These are phyloP conservation scores for Rhagonycha lutea DNA, from an alignment of 2,888 invertebrate genomes.

Conservation along the genomic window DNA sequence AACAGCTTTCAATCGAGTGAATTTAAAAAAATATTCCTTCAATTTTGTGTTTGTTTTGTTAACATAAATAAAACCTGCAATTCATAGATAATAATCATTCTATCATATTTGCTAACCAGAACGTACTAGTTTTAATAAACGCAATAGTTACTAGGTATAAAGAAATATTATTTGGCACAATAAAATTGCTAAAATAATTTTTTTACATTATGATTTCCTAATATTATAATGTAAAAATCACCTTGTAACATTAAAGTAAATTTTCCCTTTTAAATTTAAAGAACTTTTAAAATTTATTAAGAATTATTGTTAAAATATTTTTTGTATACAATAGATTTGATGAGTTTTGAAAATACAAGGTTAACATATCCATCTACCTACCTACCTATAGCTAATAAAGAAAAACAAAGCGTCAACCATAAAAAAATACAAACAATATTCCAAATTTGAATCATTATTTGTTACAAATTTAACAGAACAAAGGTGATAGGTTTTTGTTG, in stretches of 20 bases:
- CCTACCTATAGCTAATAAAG: background rate
- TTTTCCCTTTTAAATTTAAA: background rate
- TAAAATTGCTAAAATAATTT: background rate
- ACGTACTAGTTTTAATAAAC: background rate
- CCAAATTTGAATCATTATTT: background rate
- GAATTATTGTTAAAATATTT: background rate
- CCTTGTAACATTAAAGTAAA: background rate
- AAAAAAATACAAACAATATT: background rate
- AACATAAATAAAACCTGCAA: background rate
- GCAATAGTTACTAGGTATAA: background rate
- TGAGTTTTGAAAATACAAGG: background rate
- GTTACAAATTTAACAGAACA: background rate
- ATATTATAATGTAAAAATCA: background rate
- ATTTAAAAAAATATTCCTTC: no score
- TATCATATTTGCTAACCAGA: background rate
- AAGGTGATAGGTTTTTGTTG: background rate
- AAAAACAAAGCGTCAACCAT: background rate
- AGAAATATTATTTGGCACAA: background rate
- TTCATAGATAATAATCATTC: background rate
- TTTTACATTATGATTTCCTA: background rate
- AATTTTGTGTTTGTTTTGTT: background rate
- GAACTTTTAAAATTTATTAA: background rate
- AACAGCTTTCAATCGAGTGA: no score
- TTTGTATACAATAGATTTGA: background rate
- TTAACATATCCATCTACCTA: background rate